These are phyloP conservation scores for Sphaerodactylus townsendi DNA, from an alignment of 2,113 vertebrate species.

Conservation along the genomic window DNA sequence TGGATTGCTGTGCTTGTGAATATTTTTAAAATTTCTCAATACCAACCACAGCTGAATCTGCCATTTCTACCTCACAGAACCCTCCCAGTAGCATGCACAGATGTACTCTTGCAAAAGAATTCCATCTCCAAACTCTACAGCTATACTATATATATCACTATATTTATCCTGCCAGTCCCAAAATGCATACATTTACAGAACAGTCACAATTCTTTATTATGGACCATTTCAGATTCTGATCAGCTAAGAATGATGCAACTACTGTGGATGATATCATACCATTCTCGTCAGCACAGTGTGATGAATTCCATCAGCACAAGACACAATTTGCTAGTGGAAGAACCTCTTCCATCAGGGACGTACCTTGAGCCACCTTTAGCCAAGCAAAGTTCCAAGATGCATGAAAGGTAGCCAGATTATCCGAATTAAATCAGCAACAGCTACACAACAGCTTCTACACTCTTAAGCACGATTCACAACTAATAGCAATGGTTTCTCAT, in stretches of 20 bases:
- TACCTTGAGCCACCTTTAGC: too few species aligned
- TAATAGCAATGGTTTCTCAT: too few species aligned
- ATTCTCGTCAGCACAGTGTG: too few species aligned
- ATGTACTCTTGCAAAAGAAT: background rate
- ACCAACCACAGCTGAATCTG: rapidly evolving
- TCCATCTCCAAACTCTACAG: background rate
- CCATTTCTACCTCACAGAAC: background rate
- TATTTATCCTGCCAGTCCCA: background rate
- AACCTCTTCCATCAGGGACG: too few species aligned
- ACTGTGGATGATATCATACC: background rate
- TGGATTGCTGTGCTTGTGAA: background rate
- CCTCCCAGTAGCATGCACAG: background rate
- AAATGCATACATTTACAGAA: background rate
- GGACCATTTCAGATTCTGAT: too few species aligned
- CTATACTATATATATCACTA: background rate
- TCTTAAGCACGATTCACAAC: too few species aligned
- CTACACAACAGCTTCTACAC: too few species aligned
- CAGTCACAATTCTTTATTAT: background rate
- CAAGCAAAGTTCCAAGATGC: background rate
- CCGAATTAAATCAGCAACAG: background rate
- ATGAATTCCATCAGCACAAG: too few species aligned
- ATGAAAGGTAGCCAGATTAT: background rate
- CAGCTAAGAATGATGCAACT: too few species aligned
- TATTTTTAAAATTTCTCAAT: conserved; percentile 14
- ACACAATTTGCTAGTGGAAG: too few species aligned